phyloP scores from a whole-genome alignment of 2,888 invertebrate species.

The Corythucha ciliata region DNA sequence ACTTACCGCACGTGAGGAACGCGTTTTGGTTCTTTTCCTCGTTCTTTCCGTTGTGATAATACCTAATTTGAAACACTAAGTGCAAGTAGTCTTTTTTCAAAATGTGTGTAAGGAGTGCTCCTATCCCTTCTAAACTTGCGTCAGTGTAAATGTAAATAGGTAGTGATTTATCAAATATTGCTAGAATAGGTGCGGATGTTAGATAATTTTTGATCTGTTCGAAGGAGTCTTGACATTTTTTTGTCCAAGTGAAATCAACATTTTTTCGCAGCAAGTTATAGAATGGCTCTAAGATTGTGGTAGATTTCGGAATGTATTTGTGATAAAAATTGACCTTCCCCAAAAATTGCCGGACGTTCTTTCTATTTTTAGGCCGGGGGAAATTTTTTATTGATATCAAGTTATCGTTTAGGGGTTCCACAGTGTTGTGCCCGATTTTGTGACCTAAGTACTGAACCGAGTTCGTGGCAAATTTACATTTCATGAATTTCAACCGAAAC shows the following conservation, averaged over 20 bases:
- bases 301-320: neutral
- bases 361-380: constrained; percentile 6
- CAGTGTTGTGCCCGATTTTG: constrained; percentile 24
- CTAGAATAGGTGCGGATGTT: constrained; percentile 34
- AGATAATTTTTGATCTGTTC: constrained; percentile 29
- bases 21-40: too few species aligned
- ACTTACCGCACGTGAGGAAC: too few species aligned
- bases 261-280: constrained; percentile 21
- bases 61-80: too few species aligned
- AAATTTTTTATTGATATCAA: constrained; percentile 7
- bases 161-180: constrained; percentile 33
- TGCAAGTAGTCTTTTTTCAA: too few species aligned
- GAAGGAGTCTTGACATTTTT: constrained; percentile 30
- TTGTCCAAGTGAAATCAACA: constrained; percentile 31
- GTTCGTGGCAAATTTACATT: constrained; percentile 32
- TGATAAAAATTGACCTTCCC: constrained; percentile 2
- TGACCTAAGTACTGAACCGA: constrained; percentile 27
- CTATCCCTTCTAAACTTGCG: constrained; percentile 32
- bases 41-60: too few species aligned
- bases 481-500: constrained; percentile 32
- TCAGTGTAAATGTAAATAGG: constrained; percentile 36
- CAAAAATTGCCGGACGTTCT: neutral
- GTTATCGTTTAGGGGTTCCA: constrained; percentile 32
- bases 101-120: constrained; percentile 34
- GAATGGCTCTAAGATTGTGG: neutral